Percentiles rank a stretch among this genome's conserved stretches.
phyloP scores from a whole-genome alignment of 2,888 invertebrate species.

The Diadegma fenestrale region DNA sequence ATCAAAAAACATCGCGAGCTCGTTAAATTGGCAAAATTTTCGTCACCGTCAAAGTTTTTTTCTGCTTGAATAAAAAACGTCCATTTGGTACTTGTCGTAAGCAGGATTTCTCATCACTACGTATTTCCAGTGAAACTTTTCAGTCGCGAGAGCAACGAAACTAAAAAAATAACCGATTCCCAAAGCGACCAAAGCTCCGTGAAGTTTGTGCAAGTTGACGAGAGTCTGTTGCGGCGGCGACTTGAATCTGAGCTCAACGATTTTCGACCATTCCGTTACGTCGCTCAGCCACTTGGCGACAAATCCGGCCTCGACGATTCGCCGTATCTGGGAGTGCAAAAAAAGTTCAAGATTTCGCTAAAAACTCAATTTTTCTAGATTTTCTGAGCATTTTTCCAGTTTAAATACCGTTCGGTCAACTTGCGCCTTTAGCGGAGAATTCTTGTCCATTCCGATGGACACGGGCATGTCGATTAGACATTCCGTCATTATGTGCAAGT shows the following conservation, averaged over 20 bases:
- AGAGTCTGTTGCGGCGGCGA: constrained; percentile 89
- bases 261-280: constrained; percentile 88
- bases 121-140: constrained; percentile 89
- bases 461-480: constrained; percentile 93
- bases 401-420: constrained; percentile 87
- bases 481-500: constrained; percentile 93
- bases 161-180: constrained; percentile 89
- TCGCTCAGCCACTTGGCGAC: constrained; percentile 93
- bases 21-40: too few species aligned
- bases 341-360: neutral
- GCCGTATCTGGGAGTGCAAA: constrained; percentile 84
- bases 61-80: constrained; percentile 85
- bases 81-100: constrained; percentile 90
- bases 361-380: neutral
- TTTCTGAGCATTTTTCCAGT: neutral
- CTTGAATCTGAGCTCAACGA: constrained; percentile 85
- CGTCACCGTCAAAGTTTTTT: constrained; percentile 27
- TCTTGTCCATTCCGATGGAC: constrained; percentile 92
- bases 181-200: constrained; percentile 91
- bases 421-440: constrained; percentile 91
- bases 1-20: too few species aligned
- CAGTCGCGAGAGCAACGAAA: constrained; percentile 86
- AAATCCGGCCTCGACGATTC: constrained; percentile 91
- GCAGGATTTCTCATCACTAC: constrained; percentile 89
- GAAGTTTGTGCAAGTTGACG: constrained; percentile 92